Conservation (phyloP, 2,113 vertebrate genomes). For the Eidolon helvum region DNA sequence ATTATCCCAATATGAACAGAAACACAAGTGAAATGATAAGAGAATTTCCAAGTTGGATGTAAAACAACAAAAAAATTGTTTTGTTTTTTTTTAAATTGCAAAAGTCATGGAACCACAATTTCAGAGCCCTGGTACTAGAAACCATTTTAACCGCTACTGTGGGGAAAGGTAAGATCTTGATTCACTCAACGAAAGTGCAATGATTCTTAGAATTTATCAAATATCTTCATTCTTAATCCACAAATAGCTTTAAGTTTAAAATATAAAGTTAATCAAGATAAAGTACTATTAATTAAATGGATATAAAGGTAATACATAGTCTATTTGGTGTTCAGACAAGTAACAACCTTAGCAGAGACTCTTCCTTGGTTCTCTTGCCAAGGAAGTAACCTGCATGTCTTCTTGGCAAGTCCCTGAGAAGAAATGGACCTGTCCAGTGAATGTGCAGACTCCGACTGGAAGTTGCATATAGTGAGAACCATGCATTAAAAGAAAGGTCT, state of each 20-base stretch:
- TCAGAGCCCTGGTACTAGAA: background rate
- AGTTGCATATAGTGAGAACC: background rate
- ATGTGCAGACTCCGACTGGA: background rate
- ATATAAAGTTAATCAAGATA: background rate
- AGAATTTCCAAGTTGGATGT: background rate
- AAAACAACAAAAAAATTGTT: background rate
- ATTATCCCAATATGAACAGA: background rate
- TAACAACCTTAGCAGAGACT: background rate
- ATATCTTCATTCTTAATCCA: slow-evolving; percentile 6
- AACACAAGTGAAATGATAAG: slow-evolving; percentile 21
- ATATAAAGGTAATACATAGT: background rate
- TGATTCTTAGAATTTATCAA: slow-evolving; percentile 2
- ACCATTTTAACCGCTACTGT: slow-evolving; percentile 36
- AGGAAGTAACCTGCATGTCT: background rate
- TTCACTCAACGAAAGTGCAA: background rate
- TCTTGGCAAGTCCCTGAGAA: background rate
- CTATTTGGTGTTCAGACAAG: background rate
- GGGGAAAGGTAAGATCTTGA: background rate
- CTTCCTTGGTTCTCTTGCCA: background rate
- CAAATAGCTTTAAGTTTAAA: background rate
- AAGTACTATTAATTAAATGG: slow-evolving; percentile 24
- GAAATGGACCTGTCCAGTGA: background rate
- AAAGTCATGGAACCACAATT: background rate
- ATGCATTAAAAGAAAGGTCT: background rate
- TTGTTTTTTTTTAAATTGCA: background rate